Evolutionary conservation across 2,888 invertebrate genomes (phyloP), one percentile per base, ranked within the genome.

Genomic region (Tetrapedia diversipes): DNA sequence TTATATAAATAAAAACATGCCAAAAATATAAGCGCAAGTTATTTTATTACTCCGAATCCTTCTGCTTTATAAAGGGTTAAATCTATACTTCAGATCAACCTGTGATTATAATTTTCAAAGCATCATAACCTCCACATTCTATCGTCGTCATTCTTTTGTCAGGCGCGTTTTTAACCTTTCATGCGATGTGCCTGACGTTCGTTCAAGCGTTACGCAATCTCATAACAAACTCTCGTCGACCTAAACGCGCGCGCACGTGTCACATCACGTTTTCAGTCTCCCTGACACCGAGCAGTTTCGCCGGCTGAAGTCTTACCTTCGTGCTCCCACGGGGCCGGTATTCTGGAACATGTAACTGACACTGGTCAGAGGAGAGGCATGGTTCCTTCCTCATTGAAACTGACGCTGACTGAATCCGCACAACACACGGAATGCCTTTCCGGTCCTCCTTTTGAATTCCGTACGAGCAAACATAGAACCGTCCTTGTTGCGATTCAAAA

Each of bases 341-440:
- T 89, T 88, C 86, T 86, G 86, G 87, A 85, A 89, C 83, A 82
- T 85, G 83, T 86, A 89, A 89, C 90, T 89, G 91, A 90, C 89
- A 89, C 86, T 86, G 87, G 86, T 82, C 86, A 87, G 85, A 87
- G 85, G 81, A 85, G 79, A 86, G 86, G 83, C 75, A 77, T 65
- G 77, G 76, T 83, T 81, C 80, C 85, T 80, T 82, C 81, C 86
- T 89, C 90, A 91, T 91, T 90, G 90, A 86, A 90, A 77, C 84
- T 86, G 90, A 90, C 90, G 85, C 87, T 80, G 81, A 85, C 81
- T 85, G 81, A 82, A 79, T 79, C 79, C 49, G 47, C 56, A 73
- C 56, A 63, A 65, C 78, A 60, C 74, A 68, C 66, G 72, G 65
- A 80, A 73, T 61, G 79, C 86, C 87, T 80, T n/a, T n/a, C n/a